Evolutionary conservation across 2,797 vertebrate genomes (phyloP).

Genomic region (Delichon dasypus): DNA sequence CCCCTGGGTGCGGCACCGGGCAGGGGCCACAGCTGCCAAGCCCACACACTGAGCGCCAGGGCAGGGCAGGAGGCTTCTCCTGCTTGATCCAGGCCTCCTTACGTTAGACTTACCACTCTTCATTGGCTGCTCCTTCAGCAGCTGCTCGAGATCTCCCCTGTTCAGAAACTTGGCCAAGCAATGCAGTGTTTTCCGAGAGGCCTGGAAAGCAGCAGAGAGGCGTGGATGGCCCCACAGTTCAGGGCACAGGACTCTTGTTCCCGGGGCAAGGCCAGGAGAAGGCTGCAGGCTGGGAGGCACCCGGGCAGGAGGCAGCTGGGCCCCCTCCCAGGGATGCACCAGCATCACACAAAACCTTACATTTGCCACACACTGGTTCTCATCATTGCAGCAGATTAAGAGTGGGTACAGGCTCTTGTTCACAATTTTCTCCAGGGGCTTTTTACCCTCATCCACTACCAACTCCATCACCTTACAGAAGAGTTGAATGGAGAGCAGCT

Average conservation of each 20-base stretch:
- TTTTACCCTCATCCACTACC: neutral
- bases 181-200: neutral
- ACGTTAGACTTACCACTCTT: too few species aligned
- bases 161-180: too few species aligned
- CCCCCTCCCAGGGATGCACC: fast-evolving
- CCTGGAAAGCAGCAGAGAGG: neutral
- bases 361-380: fast-evolving
- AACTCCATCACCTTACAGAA: neutral
- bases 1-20: too few species aligned
- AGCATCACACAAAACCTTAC: neutral
- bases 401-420: neutral
- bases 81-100: too few species aligned
- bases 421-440: neutral
- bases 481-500: neutral
- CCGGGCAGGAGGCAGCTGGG: neutral
- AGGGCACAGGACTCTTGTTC: fast-evolving
- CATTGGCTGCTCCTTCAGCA: too few species aligned
- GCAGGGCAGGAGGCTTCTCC: too few species aligned
- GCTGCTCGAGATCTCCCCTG: too few species aligned
- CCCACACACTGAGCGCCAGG: too few species aligned
- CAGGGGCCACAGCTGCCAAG: too few species aligned
- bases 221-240: too few species aligned
- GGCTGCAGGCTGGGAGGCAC: fast-evolving
- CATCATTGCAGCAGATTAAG: neutral
- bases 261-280: too few species aligned